phyloP scores from a whole-genome alignment of 1,140 invertebrate genomes.

The Apis florea region DNA sequence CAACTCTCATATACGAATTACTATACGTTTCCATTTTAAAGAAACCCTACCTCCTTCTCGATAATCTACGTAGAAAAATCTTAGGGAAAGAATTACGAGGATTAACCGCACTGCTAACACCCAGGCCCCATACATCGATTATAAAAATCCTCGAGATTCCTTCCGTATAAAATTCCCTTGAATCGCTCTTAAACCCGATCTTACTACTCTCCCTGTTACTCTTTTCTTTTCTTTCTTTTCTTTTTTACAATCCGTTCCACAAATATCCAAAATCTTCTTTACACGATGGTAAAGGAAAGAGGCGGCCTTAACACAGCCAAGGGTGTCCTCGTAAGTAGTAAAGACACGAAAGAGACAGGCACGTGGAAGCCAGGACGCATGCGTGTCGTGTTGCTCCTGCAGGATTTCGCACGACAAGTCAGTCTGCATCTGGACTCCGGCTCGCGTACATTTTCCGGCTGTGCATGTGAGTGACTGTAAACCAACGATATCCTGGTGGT shows the following conservation, averaged over 20 bases:
- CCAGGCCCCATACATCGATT: no score
- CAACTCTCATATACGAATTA: no score
- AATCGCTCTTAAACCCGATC: neutral
- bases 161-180: neutral
- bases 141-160: neutral
- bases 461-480: conserved; percentile 55
- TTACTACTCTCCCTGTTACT: no score
- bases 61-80: no score
- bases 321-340: conserved; percentile 47
- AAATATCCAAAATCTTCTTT: conserved; percentile 7
- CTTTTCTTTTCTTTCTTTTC: no score
- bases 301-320: conserved; percentile 38
- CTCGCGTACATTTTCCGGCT: conserved; percentile 62
- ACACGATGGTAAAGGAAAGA: conserved; percentile 22
- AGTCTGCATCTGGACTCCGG: conserved; percentile 74
- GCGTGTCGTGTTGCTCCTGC: conserved; percentile 74
- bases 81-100: no score
- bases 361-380: conserved; percentile 72
- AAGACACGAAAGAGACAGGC: conserved; percentile 67
- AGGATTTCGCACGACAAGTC: conserved; percentile 67
- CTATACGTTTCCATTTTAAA: no score
- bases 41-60: no score
- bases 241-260: conserved; percentile 12
- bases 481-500: conserved; percentile 2
- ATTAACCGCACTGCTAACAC: no score